Base-by-base conservation (phyloP, 2,113 vertebrate species). In the Corynorhinus townsendii region DNA sequence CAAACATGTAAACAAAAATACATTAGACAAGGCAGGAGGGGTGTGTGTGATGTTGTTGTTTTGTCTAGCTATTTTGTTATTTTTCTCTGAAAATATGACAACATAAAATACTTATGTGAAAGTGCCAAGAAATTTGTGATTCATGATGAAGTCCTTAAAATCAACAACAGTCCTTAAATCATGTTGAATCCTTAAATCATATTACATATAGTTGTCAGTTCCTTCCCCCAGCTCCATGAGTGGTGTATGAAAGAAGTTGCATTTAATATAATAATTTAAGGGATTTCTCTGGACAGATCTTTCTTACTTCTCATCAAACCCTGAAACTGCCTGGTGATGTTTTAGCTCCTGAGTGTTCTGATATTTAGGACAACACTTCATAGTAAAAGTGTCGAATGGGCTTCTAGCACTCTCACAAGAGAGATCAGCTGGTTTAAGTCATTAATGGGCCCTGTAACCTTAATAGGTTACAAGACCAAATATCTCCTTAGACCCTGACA, bases 91-190 rank as follows among this genome's bases (percentile, higher is more conserved):
- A 95, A 68, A 76, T 86, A 86, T 20, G 90, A 43, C 33, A 64
- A 72, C 69, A 94, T 82, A 40, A 96, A 82, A 96, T 93, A 19
- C 30, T 68, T 81, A 90, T 7, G 33, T 56, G 64, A 79, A 94
- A 16, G 20, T 95, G 19, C 38, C 0, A 14, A 66, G 84, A 93
- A 83, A 52, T 52, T 95, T 96, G 86, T 96, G 54, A 79, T 88
- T 81, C 59, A n/a, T 49, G 52, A 49, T n/a, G 79, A 72, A 89
- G 33, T 69, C 28, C 28, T 76, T 33, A 47, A 49, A 49, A 17
- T 16, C 26, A 76, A 28, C 56, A 77, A 38, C 2, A 72, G 24
- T n/a, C 40, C 73, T 76, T 76, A 76, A 76, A 47, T 17, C 43
- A 75, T 93, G 62, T 54, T 15, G 35, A 77, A 83, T 15, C 5